These are phyloP conservation scores for Alces alces DNA, from an alignment of 2,113 vertebrate genomes.

Conservation along the genomic window DNA sequence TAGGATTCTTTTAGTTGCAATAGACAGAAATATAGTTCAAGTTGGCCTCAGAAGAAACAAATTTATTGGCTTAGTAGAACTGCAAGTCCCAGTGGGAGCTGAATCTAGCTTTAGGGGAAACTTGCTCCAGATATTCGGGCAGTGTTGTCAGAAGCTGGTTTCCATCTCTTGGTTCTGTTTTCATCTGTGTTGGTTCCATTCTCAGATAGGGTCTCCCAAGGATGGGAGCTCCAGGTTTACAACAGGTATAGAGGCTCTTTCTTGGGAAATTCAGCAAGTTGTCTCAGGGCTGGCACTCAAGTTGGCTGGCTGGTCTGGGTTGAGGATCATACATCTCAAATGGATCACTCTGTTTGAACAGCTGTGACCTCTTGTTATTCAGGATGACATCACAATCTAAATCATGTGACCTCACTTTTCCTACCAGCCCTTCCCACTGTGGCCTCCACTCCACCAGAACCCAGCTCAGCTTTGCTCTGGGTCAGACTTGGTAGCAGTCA, in stretches of 20 bases:
- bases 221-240: neutral
- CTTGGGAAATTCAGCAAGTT: no score
- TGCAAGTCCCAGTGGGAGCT: neutral
- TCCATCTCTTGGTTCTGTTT: neutral
- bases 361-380: neutral
- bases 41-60: neutral
- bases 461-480: accelerated
- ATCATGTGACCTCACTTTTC: accelerated
- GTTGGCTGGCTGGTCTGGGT: neutral
- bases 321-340: neutral
- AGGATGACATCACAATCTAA: neutral
- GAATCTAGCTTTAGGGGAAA: neutral
- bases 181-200: neutral
- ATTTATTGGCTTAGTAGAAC: neutral
- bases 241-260: neutral
- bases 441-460: neutral
- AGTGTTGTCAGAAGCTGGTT: neutral
- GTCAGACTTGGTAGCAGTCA: neutral
- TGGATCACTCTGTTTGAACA: accelerated
- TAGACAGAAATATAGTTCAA: neutral
- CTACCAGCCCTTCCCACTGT: neutral
- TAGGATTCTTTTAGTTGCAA: neutral
- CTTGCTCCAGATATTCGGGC: neutral
- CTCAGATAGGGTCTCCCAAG: neutral
- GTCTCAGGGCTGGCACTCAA: neutral